Base-by-base conservation (phyloP, 2,113 vertebrate species). In the Murina feae region DNA sequence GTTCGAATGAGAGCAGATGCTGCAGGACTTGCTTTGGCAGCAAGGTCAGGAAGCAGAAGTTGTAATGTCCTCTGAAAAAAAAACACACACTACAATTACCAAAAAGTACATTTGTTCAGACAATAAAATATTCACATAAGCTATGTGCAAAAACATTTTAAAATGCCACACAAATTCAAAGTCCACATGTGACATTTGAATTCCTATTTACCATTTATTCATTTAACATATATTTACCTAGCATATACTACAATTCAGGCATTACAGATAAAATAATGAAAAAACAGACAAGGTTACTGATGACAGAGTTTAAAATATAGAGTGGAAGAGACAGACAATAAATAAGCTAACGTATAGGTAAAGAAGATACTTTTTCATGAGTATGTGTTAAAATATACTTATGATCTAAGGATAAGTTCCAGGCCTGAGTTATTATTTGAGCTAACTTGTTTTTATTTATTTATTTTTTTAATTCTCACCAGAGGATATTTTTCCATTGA, bases 11-110 rank as follows among this genome's bases (percentile, higher is more conserved):
- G 99, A 18, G 98, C 96, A 32, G 99, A 99, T 68, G 99, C 99
- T 75, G 99, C 99, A 39, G 99, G 96, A 96, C 99, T 99, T 30
- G 99, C 99, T 97, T 99, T 99, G 86, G 99, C 99, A 18, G 99
- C 99, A 85, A 99, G 98, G 96, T 99, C 99, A 18, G 99, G 99
- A 79, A 99, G 98, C 78, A 99, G 98, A 96, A 99, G 99, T 97
- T 99, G 99, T 32, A 99, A 98, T 9, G 99, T 99, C 44, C 99
- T 98, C 99, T 99, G 94, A 98, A 66, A 97, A 66, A 97, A 95
- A 21, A 21, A 96, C 95, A 90, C 32, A 89, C n/a, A 91, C 17
- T 97, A 53, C 1, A 89, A 49, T 96, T 88, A 96, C 12, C 14
- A 37, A 90, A 95, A 93, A 58, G 18, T 42, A 82, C 72, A 87